A percentile compares a stretch with the other conserved stretches of the same genome.
phyloP scores from a whole-genome alignment of 1,140 invertebrate genomes.

The Nephila pilipes region DNA sequence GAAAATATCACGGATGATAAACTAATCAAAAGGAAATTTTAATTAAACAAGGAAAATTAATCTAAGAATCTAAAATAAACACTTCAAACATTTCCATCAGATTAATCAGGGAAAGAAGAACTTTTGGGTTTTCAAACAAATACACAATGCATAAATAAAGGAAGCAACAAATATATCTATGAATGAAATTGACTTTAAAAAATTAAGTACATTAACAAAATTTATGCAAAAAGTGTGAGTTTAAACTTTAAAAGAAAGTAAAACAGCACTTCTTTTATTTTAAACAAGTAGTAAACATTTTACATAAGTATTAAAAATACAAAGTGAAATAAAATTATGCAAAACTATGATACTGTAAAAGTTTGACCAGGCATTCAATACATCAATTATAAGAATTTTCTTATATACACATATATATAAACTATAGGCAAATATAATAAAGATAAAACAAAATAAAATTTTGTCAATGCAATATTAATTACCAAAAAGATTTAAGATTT shows the following conservation, averaged over 20 bases:
- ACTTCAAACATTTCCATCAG: neutral
- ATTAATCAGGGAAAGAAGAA: neutral
- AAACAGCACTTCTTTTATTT: neutral
- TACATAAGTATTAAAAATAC: neutral
- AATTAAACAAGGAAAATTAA: no score
- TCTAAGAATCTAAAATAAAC: no score
- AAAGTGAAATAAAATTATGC: neutral
- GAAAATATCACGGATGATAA: no score
- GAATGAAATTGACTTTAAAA: neutral
- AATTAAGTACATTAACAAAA: conserved; percentile 22
- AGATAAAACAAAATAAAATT: no score
- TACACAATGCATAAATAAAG: neutral
- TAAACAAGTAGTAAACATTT: neutral
- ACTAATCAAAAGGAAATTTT: no score
- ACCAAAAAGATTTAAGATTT: no score
- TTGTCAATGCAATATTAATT: no score
- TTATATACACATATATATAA: no score
- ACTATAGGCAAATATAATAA: no score
- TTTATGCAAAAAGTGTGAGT: neutral
- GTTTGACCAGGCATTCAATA: neutral
- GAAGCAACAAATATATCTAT: neutral
- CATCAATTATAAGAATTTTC: neutral
- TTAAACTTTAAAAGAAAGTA: neutral
- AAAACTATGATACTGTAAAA: neutral
- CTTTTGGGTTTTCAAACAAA: neutral